These are phyloP conservation scores for Manis crassicaudata DNA, from an alignment of 2,797 vertebrate species.

Conservation along the genomic window DNA sequence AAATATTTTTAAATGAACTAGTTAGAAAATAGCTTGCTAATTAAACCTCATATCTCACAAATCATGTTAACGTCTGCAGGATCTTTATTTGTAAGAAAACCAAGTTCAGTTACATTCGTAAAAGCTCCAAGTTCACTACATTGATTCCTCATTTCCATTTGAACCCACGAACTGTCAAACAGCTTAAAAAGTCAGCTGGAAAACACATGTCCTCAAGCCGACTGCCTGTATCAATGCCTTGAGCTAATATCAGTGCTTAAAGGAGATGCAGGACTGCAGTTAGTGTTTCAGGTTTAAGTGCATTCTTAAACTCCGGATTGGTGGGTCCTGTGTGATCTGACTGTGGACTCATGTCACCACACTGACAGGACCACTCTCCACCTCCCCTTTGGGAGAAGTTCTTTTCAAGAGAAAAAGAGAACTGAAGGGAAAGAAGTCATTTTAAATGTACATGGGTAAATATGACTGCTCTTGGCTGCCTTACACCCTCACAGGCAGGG, in stretches of 20 bases:
- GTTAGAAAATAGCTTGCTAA: constrained; percentile 61
- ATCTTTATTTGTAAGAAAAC: constrained; percentile 58
- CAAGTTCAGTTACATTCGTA: constrained; percentile 50
- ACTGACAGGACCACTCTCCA: neutral
- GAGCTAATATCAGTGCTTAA: neutral
- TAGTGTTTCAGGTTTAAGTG: neutral
- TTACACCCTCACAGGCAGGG: neutral
- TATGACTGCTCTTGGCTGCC: neutral
- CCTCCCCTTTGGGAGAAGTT: neutral
- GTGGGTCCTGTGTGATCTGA: neutral
- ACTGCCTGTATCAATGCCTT: neutral
- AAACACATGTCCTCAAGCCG: neutral
- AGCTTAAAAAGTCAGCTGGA: neutral
- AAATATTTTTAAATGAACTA: constrained; percentile 64
- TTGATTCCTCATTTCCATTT: constrained; percentile 5
- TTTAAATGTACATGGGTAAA: neutral
- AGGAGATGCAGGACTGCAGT: neutral
- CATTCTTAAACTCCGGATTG: neutral
- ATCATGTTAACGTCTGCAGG: constrained; percentile 43
- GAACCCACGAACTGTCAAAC: neutral
- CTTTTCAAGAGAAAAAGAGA: neutral
- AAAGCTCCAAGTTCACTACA: constrained; percentile 29
- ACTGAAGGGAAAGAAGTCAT: neutral
- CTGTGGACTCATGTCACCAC: neutral
- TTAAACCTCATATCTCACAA: constrained; percentile 59